Conservation (phyloP, 2,113 vertebrate genomes). For the Mastomys coucha region DNA sequence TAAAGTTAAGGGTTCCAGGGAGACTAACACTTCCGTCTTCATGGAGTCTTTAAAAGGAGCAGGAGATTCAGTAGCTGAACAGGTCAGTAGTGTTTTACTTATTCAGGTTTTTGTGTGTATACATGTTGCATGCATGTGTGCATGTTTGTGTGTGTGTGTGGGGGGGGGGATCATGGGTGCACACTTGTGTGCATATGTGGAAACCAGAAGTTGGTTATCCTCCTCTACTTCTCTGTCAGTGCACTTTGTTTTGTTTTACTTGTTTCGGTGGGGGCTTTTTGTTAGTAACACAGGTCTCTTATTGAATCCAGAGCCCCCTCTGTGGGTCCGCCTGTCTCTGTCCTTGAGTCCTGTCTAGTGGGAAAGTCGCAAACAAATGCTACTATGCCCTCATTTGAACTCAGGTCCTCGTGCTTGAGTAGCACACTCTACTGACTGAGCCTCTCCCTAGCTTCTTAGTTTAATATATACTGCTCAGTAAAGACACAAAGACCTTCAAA, state of each 20-base stretch:
- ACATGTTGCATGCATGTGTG: background rate
- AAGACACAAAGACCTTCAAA: background rate
- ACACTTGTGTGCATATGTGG: background rate
- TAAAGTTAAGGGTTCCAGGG: conserved; percentile 78
- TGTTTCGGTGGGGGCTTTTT: background rate
- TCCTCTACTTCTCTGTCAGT: background rate
- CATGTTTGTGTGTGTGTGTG: background rate
- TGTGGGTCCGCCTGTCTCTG: background rate
- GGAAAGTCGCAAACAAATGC: background rate
- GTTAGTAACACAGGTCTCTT: background rate
- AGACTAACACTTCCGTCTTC: conserved; percentile 69
- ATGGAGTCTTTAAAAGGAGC: conserved; percentile 77
- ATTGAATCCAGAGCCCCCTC: background rate
- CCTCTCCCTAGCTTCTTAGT: background rate
- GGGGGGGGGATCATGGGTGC: background rate
- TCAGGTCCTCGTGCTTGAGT: background rate
- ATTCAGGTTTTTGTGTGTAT: background rate
- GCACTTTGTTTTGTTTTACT: background rate
- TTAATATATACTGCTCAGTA: background rate
- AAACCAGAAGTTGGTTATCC: background rate
- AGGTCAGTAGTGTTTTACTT: conserved; percentile 81
- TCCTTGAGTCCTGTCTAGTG: background rate
- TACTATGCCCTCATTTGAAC: background rate
- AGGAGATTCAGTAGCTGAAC: conserved; percentile 70
- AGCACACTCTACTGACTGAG: background rate